phyloP scores from a whole-genome alignment of 2,113 vertebrate genomes.

The Psilopogon haemacephalus region DNA sequence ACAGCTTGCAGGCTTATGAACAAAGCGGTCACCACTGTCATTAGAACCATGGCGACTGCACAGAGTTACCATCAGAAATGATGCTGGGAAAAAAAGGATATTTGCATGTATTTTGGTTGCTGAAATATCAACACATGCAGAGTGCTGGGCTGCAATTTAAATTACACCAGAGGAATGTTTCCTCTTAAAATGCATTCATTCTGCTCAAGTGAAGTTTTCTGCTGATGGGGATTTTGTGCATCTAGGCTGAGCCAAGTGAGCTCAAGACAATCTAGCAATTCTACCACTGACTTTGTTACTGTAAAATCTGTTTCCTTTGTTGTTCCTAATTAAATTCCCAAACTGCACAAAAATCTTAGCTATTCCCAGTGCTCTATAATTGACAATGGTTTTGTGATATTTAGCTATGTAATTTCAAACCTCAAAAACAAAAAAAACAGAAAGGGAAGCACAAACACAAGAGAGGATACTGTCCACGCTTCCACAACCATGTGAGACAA shows the following conservation, averaged over 20 bases:
- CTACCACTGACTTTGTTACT: neutral
- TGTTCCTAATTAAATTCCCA: neutral
- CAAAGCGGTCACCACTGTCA: neutral
- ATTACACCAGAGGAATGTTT: neutral
- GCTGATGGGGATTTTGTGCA: neutral
- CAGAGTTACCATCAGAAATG: neutral
- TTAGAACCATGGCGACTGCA: neutral
- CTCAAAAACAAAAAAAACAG: neutral
- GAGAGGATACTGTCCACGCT: neutral
- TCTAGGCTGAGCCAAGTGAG: neutral
- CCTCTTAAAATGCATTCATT: neutral
- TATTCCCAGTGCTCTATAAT: neutral
- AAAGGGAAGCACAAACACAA: neutral
- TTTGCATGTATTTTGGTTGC: neutral
- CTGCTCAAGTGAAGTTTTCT: neutral
- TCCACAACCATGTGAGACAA: neutral
- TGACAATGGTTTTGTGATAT: neutral
- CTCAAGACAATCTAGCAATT: neutral
- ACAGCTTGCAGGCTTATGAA: neutral
- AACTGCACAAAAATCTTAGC: neutral
- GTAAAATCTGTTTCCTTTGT: neutral
- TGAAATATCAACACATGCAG: neutral
- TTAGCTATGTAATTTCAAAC: neutral
- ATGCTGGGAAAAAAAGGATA: neutral
- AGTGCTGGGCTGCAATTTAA: neutral